Base-by-base conservation (phyloP, 2,113 vertebrate species). In the Microtus pennsylvanicus region DNA sequence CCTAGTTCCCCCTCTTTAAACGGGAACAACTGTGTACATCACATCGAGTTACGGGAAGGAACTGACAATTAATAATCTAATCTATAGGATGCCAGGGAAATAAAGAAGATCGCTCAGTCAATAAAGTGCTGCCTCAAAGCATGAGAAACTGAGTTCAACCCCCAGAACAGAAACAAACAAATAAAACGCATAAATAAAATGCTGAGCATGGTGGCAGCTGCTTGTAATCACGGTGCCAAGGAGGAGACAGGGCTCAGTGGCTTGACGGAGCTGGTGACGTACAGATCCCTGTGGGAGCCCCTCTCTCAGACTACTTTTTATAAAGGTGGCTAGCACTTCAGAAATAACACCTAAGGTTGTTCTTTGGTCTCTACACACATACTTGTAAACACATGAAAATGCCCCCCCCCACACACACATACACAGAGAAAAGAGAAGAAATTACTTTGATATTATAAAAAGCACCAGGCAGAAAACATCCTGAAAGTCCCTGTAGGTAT, bases 61-160 rank as follows among this genome's bases (percentile, higher is more conserved):
- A 93, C 70, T 92, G 86, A 94, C 38, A 82, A 89, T 70, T 92
- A 92, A 90, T 55, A 55, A 65, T 13, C 7, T 67, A 77, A 33
- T 65, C 17, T 5, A 75, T 47, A 2, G 42, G 85, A 70, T 35
- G 33, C 4, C 38, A 28, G 26, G 30, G 87, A 42, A 74, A 30
- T 75, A 75, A n/a, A 50, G 35, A 72, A 24, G 33, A 38, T 26
- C 16, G 45, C 65, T 52, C 47, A n/a, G 65, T 24, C 33, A 52
- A 52, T 38, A 50, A 85, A 47, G 42, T 47, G 16, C 9, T 85
- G 28, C 38, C 58, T 30, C 26, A 22, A 72, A 70, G 69, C 35
- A 74, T 42, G n/a, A 74, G 26, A 50, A 58, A 38, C 24, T 30
- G 65, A 87, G 33, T 88, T 88, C 50, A 88, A 11, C 33, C 13